Base-by-base conservation (phyloP, 2,113 vertebrate species). In the Albula glossodonta region DNA sequence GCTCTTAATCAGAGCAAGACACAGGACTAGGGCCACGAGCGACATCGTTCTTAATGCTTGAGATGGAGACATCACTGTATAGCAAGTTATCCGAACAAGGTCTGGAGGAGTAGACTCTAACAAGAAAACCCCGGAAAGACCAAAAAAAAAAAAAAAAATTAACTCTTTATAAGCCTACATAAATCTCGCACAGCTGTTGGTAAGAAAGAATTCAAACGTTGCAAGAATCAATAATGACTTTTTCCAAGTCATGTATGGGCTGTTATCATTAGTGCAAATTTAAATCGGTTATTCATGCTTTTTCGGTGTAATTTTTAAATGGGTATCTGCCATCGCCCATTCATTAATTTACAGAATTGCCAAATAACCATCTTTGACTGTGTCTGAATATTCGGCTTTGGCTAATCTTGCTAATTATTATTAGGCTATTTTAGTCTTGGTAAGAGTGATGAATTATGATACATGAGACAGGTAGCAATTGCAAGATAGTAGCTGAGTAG, bases 1-100 rank as follows among this genome's bases (percentile, higher is more conserved):
- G n/a, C 87, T 91, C 48, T 87, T 88, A 60, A 89, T 92, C 11
- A 88, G 70, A 0, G 88, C 19, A 13, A 94, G 83, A 82, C 90
- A 87, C 84, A 93, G 79, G 80, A 91, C 22, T 1, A 94, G 63
- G 80, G 90, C 51, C 56, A 90, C 31, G n/a, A 88, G 87, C 90
- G 91, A 88, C 92, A 92, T 90, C 86, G 77, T 92, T 78, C 60
- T 74, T 19, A 8, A 8, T 31, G n/a, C 22, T n/a, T 19, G 56
- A 51, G 15, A 80, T n/a, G 22, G 56, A 51, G 15, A 80, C 2
- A 50, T 9, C 49, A 8, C 15, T 51, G 50, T 50, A 51, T 19
- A 51, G 41, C 41, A 25, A 50, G 48, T 50, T 19, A 48, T 22
- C 22, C 10, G 12, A 13, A 50, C 5, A 22, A 41, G 60, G 60